Conservation (phyloP, 2,888 invertebrate species). For the Ditula angustiorana region DNA sequence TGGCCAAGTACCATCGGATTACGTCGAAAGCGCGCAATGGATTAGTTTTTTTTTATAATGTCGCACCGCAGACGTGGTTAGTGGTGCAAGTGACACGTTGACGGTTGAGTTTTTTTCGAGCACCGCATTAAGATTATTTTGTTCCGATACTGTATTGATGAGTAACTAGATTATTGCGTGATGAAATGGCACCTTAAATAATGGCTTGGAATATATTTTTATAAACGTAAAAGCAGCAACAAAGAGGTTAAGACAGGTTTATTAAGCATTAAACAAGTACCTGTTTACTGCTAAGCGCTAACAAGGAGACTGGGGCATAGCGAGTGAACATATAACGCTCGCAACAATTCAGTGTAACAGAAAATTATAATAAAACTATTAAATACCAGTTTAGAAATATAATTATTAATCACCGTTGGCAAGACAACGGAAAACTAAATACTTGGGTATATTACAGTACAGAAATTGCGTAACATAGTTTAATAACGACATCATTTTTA, state of each 20-base stretch:
- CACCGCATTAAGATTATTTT: conserved; percentile 34
- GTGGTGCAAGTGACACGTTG: conserved; percentile 27
- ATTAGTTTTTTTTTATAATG: not conserved
- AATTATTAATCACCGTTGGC: not conserved
- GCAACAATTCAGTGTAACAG: not conserved
- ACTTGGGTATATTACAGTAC: not conserved
- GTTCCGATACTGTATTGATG: conserved; percentile 33
- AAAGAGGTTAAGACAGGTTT: not conserved
- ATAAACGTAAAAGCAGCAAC: not conserved
- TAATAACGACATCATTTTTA: not conserved
- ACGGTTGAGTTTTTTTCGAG: conserved; percentile 33
- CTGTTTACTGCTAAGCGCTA: not conserved
- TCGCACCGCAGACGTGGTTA: not conserved
- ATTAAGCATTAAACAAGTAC: not conserved
- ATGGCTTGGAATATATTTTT: not conserved
- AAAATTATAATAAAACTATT: not conserved
- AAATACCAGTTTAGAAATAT: not conserved
- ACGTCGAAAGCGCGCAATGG: conserved; percentile 21
- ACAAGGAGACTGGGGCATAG: not conserved
- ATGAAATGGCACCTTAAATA: conserved; percentile 22
- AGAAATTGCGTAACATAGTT: not conserved
- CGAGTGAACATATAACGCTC: not conserved
- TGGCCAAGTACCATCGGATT: not conserved
- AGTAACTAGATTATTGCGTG: conserved; percentile 19
- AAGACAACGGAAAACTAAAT: not conserved